Conservation (phyloP, 2,113 vertebrate species). For the Sus scrofa region T2T-Sscrofa CM000818.6:49794001-49794500, state of each 20-base stretch:
- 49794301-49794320: slow-evolving; percentile 65
- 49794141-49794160: slow-evolving; percentile 56
- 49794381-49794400: slow-evolving; percentile 63
- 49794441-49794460: slow-evolving; percentile 52
- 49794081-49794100: neutral
- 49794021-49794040: slow-evolving; percentile 10
- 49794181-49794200: slow-evolving; percentile 48
- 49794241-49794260: slow-evolving; percentile 45
- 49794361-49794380: slow-evolving; percentile 48
- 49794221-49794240: slow-evolving; percentile 27
- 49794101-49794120: slow-evolving; percentile 50
- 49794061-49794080: slow-evolving; percentile 30
- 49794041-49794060: slow-evolving; percentile 53
- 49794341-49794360: neutral
- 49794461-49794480: neutral
- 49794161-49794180: neutral
- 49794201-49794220: neutral
- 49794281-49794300: slow-evolving; percentile 56
- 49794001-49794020: slow-evolving; percentile 33
- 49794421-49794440: slow-evolving; percentile 23
- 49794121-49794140: slow-evolving; percentile 56
- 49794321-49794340: slow-evolving; percentile 66
- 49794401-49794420: slow-evolving; percentile 55
- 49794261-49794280: slow-evolving; percentile 61
- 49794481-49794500: slow-evolving; percentile 24